Base-by-base conservation (phyloP, 2,113 vertebrate species). In the Synchiropus splendidus region DNA sequence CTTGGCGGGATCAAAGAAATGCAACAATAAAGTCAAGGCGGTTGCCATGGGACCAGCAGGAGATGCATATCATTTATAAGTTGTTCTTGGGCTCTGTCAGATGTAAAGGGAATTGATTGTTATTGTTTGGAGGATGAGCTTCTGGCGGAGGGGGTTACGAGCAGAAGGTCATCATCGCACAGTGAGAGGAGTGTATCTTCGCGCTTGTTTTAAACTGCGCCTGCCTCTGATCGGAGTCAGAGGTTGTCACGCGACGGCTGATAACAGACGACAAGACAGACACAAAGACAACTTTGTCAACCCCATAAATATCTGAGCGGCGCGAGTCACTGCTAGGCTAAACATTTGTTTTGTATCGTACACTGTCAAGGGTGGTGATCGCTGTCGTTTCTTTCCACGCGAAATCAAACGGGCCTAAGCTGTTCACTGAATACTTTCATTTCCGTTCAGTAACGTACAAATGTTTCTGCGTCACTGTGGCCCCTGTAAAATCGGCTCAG, bases 21-120 rank as follows among this genome's bases (percentile, higher is more conserved):
- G 58, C 75, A 79, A 83, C 83, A 82, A 82, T 85, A 82, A 82
- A 88, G 85, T 83, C 82, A 79, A 84, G 75, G 72, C 67, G 63
- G 80, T 82, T 85, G 83, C 84, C 81, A 81, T 82, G 86, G 84
- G 84, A 85, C 79, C 81, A 82, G 83, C 79, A 81, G 81, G 80
- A 85, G 83, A 86, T 83, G 82, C 83, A 82, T 83, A 83, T 83
- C 61, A 83, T 85, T 83, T 84, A 80, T 79, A 80, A 79, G 77
- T 80, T 75, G 64, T 71, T 78, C 76, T 80, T 42, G 16, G 41
- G 68, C 62, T 69, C 55, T 58, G 72, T 84, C 75, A 82, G 75
- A 82, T 75, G 76, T 80, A 64, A 57, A 70, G 72, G 67, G 77
- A 67, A 79, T 77, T 76, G 77, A 83, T 82, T 83, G 80, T 80